Conservation (phyloP, 2,888 invertebrate genomes). For the Muscina levida region DNA sequence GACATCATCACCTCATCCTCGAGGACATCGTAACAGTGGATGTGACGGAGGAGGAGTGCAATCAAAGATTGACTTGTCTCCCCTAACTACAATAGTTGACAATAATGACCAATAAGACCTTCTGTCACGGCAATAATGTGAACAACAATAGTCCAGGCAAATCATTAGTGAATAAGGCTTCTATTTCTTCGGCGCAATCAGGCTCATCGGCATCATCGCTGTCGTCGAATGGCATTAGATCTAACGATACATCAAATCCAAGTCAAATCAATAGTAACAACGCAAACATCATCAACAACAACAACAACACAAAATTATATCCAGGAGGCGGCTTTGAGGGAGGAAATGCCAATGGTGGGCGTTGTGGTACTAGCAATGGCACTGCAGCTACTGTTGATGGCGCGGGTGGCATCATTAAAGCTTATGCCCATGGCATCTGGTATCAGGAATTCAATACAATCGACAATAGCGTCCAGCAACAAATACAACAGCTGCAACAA, state of each 20-base stretch:
- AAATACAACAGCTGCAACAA: constrained; percentile 21
- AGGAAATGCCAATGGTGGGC: constrained; percentile 3
- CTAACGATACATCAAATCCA: constrained; percentile 18
- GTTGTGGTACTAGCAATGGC: not conserved
- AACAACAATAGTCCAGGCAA: constrained; percentile 16
- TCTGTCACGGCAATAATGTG: constrained; percentile 19
- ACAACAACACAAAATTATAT: constrained; percentile 4
- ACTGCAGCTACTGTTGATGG: constrained; percentile 14
- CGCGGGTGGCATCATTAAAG: constrained; percentile 33
- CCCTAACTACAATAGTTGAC: constrained; percentile 28
- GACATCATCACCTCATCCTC: not conserved
- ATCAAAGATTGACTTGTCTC: not conserved
- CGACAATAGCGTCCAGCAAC: constrained; percentile 39
- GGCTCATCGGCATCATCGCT: not conserved
- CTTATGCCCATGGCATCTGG: constrained; percentile 58
- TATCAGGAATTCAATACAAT: constrained; percentile 46
- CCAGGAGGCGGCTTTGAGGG: not conserved
- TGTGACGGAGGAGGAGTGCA: not conserved
- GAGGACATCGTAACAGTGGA: no score
- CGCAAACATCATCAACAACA: constrained; percentile 15
- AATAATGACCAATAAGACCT: constrained; percentile 33
- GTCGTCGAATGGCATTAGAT: not conserved
- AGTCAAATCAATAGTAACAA: constrained; percentile 31
- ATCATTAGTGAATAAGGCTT: not conserved
- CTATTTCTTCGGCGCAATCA: constrained; percentile 21